Evolutionary conservation across 2,113 vertebrate species (phyloP), one percentile per base, ranked within the genome.

Genomic region (Hyaena hyaena): DNA sequence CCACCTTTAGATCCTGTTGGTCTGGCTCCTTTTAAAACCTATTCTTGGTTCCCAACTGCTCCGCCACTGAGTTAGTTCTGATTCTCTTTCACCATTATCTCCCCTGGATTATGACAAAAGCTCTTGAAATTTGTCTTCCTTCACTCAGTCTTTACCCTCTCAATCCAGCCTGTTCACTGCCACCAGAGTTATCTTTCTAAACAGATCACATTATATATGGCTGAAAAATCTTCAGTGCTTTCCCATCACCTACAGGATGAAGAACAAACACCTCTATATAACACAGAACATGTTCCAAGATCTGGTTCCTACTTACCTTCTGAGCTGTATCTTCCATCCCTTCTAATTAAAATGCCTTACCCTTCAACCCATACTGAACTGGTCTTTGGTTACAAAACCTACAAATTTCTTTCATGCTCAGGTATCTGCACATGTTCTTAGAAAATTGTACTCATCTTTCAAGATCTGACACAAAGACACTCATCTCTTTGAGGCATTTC

Each of bases 391-490:
- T 68, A 85, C 11, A 88, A 95, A 89, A 83, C 2, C 61, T 79
- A 31, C 21, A 43, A 53, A 58, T 16, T 91, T 94, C n/a, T 69
- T 65, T 81, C 65, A 71, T 45, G 45, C 50, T 45, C 88, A 9
- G 4, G n/a, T 39, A 5, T 61, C 16, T 63, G 43, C 23, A 77
- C 31, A n/a, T 33, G 11, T 65, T 87, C 68, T 80, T 81, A 88
- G 2, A 94, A 92, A 91, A 74, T 35, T 69, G 93, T 71, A 55
- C 65, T 71, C 68, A 21, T 74, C 55, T 63, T 96, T 74, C 28
- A 96, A 90, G 48, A 91, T n/a, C 33, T 91, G 84, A 58, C 33
- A 81, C 55, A 94, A 94, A 92, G 53, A 63, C 17, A 17, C 10
- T 28, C 33, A 73, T 55, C 2, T 90, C 45, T 96, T 63, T 85